Base-by-base conservation (phyloP, 2,888 invertebrate species). In the Globia sparganii region DNA sequence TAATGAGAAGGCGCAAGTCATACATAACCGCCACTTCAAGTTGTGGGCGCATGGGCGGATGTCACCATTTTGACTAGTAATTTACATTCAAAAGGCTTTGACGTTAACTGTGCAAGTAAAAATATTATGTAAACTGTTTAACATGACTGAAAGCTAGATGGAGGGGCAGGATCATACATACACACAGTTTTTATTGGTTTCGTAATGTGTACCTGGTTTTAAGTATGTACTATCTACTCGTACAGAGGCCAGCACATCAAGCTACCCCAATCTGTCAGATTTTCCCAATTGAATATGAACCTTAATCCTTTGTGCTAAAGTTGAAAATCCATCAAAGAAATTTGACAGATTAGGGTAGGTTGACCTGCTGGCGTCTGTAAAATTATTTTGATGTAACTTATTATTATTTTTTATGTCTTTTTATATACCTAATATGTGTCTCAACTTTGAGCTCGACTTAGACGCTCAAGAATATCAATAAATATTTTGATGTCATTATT, bases 401-500 rank as follows among this genome's bases (percentile, higher is more conserved):
- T 0, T 21, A 25, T 18, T 43, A 11, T 66, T 67, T 37, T 37
- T 28, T 21, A 21, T 46, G 8, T n/a, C 25, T 31, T 43, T 67
- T 37, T 25, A 34, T 21, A 21, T 28, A n/a, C n/a, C n/a, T n/a
- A 13, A 46, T 6, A 8, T 31, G 11, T 56, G 69, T 31, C 5
- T 56, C 11, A 31, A 72, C 5, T 9, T 37, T 34, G 18, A 37
- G 43, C 43, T 28, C 6, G 43, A 46, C 8, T 65, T 13, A 25
- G 15, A 34, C 15, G 40, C 72, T 70, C 43, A 43, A 70, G 13
- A 56, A 56, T 70, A 73, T 56, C 8, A 70, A 43, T 72, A 72
- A 56, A 72, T 73, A 56, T 69, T 40, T 69, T 56, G 21, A 69
- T 70, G 72, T 56, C 11, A 67, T 25, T 25, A 67, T 31, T 34